phyloP scores from a whole-genome alignment of 1,140 invertebrate genomes.

The Macrobrachium rosenbergii region DNA sequence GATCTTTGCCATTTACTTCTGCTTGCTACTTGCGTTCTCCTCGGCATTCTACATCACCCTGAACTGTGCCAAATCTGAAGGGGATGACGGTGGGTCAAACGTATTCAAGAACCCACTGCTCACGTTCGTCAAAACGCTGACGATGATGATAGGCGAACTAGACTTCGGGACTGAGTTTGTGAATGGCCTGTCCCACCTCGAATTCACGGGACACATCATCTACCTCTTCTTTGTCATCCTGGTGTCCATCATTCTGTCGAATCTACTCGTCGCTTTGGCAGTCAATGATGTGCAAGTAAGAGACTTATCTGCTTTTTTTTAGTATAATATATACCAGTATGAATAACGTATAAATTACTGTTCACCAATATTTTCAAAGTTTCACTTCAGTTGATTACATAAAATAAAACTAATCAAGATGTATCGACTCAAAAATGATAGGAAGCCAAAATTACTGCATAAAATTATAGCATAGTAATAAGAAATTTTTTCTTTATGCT shows the following conservation, averaged over 20 bases:
- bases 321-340: too few species aligned
- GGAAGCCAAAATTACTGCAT: too few species aligned
- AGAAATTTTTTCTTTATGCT: too few species aligned
- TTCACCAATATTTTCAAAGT: too few species aligned
- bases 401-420: too few species aligned
- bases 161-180: slow-evolving; percentile 72
- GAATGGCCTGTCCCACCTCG: slow-evolving; percentile 69
- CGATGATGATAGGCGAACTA: slow-evolving; percentile 77
- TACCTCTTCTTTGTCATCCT: slow-evolving; percentile 76
- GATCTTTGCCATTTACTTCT: slow-evolving; percentile 73
- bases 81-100: slow-evolving; percentile 33
- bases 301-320: too few species aligned
- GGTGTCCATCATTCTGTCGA: slow-evolving; percentile 77
- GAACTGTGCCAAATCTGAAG: slow-evolving; percentile 54
- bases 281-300: slow-evolving; percentile 75
- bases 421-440: too few species aligned
- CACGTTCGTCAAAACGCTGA: slow-evolving; percentile 73
- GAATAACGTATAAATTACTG: too few species aligned
- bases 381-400: too few species aligned
- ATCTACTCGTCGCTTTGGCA: slow-evolving; percentile 77
- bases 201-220: slow-evolving; percentile 70
- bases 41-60: slow-evolving; percentile 74
- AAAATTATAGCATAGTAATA: too few species aligned
- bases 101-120: slow-evolving; percentile 71
- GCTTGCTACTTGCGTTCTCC: slow-evolving; percentile 74